Base-by-base conservation (phyloP, 2,113 vertebrate genomes). In the Anoura caudifer region DNA sequence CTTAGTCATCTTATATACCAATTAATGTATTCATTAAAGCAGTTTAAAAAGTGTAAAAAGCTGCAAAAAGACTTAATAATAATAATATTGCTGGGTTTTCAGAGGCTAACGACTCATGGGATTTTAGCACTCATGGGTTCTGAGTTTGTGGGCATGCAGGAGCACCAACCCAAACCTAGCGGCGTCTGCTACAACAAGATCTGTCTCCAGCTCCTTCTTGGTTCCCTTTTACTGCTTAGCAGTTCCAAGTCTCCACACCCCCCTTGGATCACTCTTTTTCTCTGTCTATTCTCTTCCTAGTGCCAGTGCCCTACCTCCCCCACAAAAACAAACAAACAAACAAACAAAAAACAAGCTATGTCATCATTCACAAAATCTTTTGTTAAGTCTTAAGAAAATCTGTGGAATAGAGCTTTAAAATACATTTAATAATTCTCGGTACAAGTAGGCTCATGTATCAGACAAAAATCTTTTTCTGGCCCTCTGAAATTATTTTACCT, bases 191-290 rank as follows among this genome's bases (percentile, higher is more conserved):
- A 16, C 16, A 67, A 16, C 12, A 16, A 84, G 47, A 11, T n/a
- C 10, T 26, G 0, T 38, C 26, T 69, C 33, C 2, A 9, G 22
- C 2, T 11, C 3, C 50, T 4, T 52, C 22, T 26, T 20, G 22
- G 7, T n/a, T 56, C 5, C 47, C 1, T 38, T 41, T 65, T 89
- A 63, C 33, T 73, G 26, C 5, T 45, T 56, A 63, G 43, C 2
- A 1, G 10, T 45, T 26, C 59, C 41, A 45, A 63, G 36, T 54
- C 13, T 76, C 7, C 17, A 7, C 15, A 65, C 9, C 88, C 11
- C 9, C 15, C 9, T 15, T n/a, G 33, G 8, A 26, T 24, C 2
- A 24, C 3, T 11, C n/a, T 19, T 13, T 28, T 43, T 20, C 36
- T 89, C 20, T 63, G 2, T 26, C 36, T 75, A 19, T 15, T 50